Evolutionary conservation across 1,140 invertebrate species (phyloP).

Genomic region (Uloborus diversus): DNA sequence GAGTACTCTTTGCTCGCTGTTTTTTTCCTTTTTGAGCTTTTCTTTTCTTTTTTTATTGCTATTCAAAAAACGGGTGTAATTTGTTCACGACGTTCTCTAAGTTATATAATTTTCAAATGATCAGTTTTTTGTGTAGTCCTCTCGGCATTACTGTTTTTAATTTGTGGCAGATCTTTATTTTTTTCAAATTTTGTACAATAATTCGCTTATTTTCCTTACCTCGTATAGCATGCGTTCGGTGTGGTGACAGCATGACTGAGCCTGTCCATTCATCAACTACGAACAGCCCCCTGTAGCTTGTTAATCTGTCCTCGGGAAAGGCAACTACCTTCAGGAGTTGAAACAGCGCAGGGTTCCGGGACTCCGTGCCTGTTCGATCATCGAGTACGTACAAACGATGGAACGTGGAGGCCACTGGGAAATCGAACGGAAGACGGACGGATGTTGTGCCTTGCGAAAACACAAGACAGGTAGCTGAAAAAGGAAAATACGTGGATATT

Average conservation of each 20-base stretch:
- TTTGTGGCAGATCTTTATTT: background rate
- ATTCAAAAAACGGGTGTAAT: background rate
- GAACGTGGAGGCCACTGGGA: background rate
- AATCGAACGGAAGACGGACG: constrained; percentile 4
- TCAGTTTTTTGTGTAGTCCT: background rate
- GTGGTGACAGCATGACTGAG: constrained; percentile 19
- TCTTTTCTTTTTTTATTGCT: background rate
- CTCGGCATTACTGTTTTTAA: background rate
- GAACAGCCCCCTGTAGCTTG: constrained; percentile 4
- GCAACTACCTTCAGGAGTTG: background rate
- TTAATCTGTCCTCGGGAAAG: background rate
- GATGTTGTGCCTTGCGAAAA: constrained; percentile 6
- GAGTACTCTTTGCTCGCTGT: no score
- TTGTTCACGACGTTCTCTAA: background rate
- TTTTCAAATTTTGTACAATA: background rate
- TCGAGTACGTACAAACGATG: constrained; percentile 4
- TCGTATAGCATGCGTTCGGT: constrained; percentile 13
- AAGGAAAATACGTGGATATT: no score
- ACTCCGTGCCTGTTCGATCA: no score
- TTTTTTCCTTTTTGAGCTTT: no score
- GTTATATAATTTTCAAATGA: no score
- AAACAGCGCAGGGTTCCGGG: background rate
- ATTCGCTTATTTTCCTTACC: background rate
- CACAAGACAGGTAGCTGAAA: background rate
- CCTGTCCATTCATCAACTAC: constrained; percentile 24